phyloP scores from a whole-genome alignment of 2,888 invertebrate genomes.

The Hoplodrina ambigua region DNA sequence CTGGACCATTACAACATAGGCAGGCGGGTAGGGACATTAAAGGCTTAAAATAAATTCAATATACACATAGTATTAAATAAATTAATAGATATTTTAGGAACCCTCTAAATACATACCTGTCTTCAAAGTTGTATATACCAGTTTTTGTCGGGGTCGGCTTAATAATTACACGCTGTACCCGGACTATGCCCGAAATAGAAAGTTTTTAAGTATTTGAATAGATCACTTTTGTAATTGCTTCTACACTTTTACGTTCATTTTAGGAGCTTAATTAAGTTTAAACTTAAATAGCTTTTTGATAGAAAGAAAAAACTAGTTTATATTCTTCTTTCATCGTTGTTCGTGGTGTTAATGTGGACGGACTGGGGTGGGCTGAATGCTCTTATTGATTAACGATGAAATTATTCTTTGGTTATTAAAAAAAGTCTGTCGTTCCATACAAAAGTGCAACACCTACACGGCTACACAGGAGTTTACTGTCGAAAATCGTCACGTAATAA shows the following conservation, averaged over 20 bases:
- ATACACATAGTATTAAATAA: neutral
- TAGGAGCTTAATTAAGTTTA: constrained; percentile 38
- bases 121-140: constrained; percentile 57
- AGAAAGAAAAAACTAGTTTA: constrained; percentile 5
- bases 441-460: too few relatives aligned
- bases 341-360: too few relatives aligned
- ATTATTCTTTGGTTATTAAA: too few relatives aligned
- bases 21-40: too few relatives aligned
- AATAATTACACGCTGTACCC: constrained; percentile 62
- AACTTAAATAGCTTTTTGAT: constrained; percentile 36
- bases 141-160: constrained; percentile 67
- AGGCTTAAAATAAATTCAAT: too few relatives aligned
- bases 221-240: constrained; percentile 55
- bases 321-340: neutral
- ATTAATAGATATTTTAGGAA: neutral
- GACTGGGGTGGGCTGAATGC: too few relatives aligned
- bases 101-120: constrained; percentile 50
- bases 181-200: constrained; percentile 47
- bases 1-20: too few relatives aligned
- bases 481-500: too few relatives aligned
- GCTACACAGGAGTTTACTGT: too few relatives aligned
- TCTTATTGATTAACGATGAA: too few relatives aligned
- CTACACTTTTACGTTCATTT: constrained; percentile 46
- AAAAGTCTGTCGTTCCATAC: too few relatives aligned
- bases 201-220: constrained; percentile 54